A percentile compares a stretch with the other conserved stretches of the same genome.
Evolutionary conservation across 2,113 vertebrate species (phyloP).

Genomic region (Antechinus stuartii): DNA sequence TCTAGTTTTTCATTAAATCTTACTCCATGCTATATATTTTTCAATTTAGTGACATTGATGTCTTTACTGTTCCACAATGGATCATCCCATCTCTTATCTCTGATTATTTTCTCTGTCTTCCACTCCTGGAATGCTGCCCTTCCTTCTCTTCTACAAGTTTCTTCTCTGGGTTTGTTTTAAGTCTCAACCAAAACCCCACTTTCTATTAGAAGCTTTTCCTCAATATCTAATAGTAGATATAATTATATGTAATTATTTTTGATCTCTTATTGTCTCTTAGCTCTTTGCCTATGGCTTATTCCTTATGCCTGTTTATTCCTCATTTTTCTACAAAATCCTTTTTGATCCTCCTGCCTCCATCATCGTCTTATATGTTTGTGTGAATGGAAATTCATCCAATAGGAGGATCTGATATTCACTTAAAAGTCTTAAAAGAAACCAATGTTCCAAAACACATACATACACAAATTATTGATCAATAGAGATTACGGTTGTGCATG

Average conservation of each 20-base stretch:
- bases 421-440: not conserved
- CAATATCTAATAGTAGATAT: too few relatives aligned
- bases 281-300: too few relatives aligned
- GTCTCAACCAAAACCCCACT: not conserved
- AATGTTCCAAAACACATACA: not conserved
- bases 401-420: not conserved
- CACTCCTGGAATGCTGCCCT: not conserved
- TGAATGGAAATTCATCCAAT: not conserved
- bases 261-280: too few relatives aligned
- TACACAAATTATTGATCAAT: too few relatives aligned
- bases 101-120: not conserved
- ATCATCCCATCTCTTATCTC: not conserved
- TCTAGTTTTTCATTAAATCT: too few relatives aligned
- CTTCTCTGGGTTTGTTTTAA: not conserved
- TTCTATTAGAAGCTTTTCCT: not conserved
- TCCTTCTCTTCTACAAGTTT: not conserved
- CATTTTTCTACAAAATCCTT: too few relatives aligned
- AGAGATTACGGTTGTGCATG: too few relatives aligned
- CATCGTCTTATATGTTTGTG: too few relatives aligned
- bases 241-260: too few relatives aligned
- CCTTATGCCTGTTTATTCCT: too few relatives aligned
- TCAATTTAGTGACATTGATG: not conserved
- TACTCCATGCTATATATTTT: not conserved
- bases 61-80: not conserved
- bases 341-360: too few relatives aligned